Evolutionary conservation across 1,140 invertebrate species (phyloP), one percentile per base, ranked within the genome.

Genomic region (Drosophila rhopaloa): DNA sequence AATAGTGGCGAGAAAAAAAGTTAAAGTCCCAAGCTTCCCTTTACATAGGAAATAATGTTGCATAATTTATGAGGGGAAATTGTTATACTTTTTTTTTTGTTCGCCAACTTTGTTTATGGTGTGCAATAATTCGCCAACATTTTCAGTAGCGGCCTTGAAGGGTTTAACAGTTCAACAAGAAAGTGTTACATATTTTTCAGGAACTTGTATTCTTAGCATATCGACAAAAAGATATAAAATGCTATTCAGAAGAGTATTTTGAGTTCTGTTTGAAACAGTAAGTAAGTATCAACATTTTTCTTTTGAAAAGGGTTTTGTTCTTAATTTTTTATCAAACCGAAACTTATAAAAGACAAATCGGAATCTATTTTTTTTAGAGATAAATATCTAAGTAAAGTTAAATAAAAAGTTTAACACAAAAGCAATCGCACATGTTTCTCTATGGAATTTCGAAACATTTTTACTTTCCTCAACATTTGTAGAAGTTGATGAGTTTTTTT

Each of bases 31-130:
- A 66, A 32, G 68, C 68, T 70, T 71, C 51, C 67, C 44, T 58
- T 58, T 61, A 76, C 81, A 68, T 73, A 86, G 84, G 83, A 86
- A 86, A 86, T 88, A 83, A 83, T 79, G 79, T 86, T 86, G 83
- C 83, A 86, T 86, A 88, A 86, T 86, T 88, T 79, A 88, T 86
- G 76, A 89, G 83, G 79, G 77, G 65, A 86, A 89, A 88, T 88
- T 83, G 83, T 80, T 79, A 88, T 79, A 83, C 53, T 67, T 79
- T 51, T 60, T 51, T 79, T 48, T 47, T 40, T 51, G 51, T 40
- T 27, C 44, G 8, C 44, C 40, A 32, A 62, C 8, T 44, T 29
- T 50, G 38, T 37, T 77, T 35, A 53, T 29, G 47, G 5, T 67
- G 11, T 53, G 54, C 19, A 8, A 43, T 13, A 50, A 35, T 51